Base-by-base conservation (phyloP, 2,888 invertebrate genomes). In the Drosophila robusta region DNA sequence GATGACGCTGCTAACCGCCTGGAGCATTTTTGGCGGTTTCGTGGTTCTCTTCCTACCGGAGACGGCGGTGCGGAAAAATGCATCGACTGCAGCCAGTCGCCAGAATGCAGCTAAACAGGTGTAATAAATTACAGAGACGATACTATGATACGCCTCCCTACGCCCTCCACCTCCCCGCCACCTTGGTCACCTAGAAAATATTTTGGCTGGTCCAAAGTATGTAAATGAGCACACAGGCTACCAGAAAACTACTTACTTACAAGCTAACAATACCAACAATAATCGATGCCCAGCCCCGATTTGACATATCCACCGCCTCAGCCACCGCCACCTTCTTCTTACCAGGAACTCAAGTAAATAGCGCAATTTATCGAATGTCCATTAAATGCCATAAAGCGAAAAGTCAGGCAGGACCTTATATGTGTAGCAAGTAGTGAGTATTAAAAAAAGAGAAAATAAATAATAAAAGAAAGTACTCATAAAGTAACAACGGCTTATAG, bases 41-140 rank as follows among this genome's bases (percentile, higher is more conserved):
- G 94, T 95, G 44, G 95, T 96, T 0, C 93, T 97, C 26, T 93
- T 96, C 63, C 93, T 97, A 51, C 97, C 97, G 0, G 97, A 97
- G 92, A 96, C 96, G 24, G 79, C 83, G 4, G 81, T 83, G 55
- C 69, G 88, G 24, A 70, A 68, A 56, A 80, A 56, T 50, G 12
- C 72, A 39, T 24, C 64, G 9, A 41, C 67, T 5, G 38, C 46
- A 7, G 57, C 64, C 34, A 70, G 55, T 34, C 63, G 65, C 4
- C 79, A 63, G 46, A 78, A 71, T 58, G 76, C 86, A 68, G 65
- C 82, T 69, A 77, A 91, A 22, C 83, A 84, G 66, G 83, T 84
- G 81, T 84, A 84, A 84, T 81, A 51, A 65, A 36, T 51, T 66
- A 42, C 49, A 39, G 41, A 46, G 32, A 32, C 38, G 24, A 14